Conservation (phyloP, 2,113 vertebrate genomes). For the Delphinus delphis region DNA sequence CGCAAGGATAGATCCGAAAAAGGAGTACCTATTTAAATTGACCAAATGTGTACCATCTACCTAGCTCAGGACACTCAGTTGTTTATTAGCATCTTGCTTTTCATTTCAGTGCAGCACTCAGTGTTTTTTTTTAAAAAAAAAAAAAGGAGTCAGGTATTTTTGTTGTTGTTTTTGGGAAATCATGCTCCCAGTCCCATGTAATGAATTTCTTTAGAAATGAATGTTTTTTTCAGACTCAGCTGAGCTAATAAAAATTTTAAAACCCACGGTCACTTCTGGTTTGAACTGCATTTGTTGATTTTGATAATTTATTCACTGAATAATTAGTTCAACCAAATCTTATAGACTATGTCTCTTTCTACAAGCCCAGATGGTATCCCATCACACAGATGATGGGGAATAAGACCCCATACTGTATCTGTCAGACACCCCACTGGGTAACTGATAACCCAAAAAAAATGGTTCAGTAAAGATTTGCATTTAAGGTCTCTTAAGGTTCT, state of each 20-base stretch:
- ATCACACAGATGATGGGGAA: conserved; percentile 52
- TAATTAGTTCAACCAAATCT: conserved; percentile 66
- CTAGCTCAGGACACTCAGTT: background rate
- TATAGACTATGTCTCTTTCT: conserved; percentile 33
- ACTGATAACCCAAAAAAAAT: conserved; percentile 53
- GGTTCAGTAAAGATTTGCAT: conserved; percentile 51
- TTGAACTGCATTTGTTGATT: conserved; percentile 14
- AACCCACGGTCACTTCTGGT: conserved; percentile 47
- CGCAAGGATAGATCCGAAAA: background rate
- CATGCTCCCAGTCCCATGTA: background rate
- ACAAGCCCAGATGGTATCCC: conserved; percentile 54
- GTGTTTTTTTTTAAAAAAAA: background rate
- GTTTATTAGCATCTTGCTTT: background rate
- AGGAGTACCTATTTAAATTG: background rate
- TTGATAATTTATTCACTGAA: conserved; percentile 68
- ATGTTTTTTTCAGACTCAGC: conserved; percentile 41
- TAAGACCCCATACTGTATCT: conserved; percentile 55
- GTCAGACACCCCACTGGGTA: conserved; percentile 46
- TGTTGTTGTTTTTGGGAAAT: background rate
- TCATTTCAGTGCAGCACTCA: background rate
- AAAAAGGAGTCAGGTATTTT: background rate
- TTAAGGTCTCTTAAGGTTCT: conserved; percentile 47
- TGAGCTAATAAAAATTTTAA: conserved; percentile 33
- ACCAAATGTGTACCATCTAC: background rate
- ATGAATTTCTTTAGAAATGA: conserved; percentile 14